Conservation (phyloP, 1,140 invertebrate genomes). For the Phymorhynchus buccinoides region DNA sequence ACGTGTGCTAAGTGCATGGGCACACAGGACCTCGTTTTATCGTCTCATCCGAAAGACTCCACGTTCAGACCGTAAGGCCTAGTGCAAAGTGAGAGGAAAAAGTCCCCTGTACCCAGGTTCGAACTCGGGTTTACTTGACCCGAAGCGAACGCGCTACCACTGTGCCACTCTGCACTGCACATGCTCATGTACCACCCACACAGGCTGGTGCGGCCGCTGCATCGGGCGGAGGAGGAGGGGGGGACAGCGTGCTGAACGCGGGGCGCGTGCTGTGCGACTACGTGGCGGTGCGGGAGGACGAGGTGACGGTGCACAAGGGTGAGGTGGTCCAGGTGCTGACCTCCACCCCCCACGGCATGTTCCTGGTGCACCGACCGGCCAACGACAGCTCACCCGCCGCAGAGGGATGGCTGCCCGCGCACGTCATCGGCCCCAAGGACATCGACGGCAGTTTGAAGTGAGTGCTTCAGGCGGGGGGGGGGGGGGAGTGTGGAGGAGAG, state of each 20-base stretch:
- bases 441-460: conserved; percentile 65
- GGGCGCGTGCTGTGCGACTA: conserved; percentile 72
- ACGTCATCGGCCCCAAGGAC: conserved; percentile 75
- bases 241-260: conserved; percentile 46
- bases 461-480: not conserved
- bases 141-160: no score
- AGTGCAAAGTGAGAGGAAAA: no score
- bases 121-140: no score
- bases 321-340: conserved; percentile 74
- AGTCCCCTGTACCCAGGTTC: no score
- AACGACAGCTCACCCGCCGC: conserved; percentile 73
- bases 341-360: conserved; percentile 70
- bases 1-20: no score
- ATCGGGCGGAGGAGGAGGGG: not conserved
- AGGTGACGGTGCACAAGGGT: conserved; percentile 73
- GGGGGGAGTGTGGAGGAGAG: not conserved
- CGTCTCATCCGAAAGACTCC: no score
- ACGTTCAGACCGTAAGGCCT: no score
- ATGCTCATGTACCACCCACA: not conserved
- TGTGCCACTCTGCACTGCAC: no score
- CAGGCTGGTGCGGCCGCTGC: conserved; percentile 26
- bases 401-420: conserved; percentile 80
- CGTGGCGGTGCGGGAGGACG: conserved; percentile 73
- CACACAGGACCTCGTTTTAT: no score
- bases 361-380: conserved; percentile 71